phyloP scores from a whole-genome alignment of 2,797 vertebrate species.

The Scomberomorus guttatus region DNA sequence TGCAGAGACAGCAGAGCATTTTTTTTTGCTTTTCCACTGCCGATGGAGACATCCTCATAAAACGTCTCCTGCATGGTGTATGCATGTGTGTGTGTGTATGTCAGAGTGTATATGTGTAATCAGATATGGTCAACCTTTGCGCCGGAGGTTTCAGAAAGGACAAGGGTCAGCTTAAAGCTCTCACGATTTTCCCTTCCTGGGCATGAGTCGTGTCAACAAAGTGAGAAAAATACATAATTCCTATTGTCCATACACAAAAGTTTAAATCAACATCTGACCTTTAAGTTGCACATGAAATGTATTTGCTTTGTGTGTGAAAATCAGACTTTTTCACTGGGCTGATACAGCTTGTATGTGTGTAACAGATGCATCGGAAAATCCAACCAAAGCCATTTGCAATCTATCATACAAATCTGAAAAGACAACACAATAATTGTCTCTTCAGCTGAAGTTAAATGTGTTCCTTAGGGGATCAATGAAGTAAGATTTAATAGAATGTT shows the following conservation, averaged over 20 bases:
- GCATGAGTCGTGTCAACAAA: neutral
- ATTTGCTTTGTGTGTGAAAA: neutral
- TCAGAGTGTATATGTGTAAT: slow-evolving; percentile 14
- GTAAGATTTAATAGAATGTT: neutral
- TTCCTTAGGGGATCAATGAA: neutral
- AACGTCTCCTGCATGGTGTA: slow-evolving; percentile 1
- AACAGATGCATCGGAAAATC: neutral
- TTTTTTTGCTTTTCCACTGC: slow-evolving; percentile 50
- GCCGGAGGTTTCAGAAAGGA: slow-evolving; percentile 33
- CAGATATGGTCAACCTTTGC: slow-evolving; percentile 33
- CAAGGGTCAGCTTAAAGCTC: slow-evolving; percentile 36
- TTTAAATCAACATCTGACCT: slow-evolving; percentile 7
- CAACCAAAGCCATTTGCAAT: neutral
- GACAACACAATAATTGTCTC: neutral
- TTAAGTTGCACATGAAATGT: slow-evolving; percentile 15
- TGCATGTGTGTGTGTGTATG: slow-evolving; percentile 2
- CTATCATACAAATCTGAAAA: neutral
- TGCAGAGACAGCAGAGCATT: slow-evolving; percentile 44
- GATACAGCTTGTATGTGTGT: neutral
- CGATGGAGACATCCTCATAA: slow-evolving; percentile 62
- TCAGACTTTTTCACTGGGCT: neutral
- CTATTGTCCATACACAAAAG: neutral
- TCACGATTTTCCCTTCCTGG: slow-evolving; percentile 17
- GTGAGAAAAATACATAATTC: neutral
- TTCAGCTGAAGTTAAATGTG: neutral